Evolutionary conservation across 2,888 invertebrate species (phyloP).

Genomic region (Synanthedon tipuliformis): DNA sequence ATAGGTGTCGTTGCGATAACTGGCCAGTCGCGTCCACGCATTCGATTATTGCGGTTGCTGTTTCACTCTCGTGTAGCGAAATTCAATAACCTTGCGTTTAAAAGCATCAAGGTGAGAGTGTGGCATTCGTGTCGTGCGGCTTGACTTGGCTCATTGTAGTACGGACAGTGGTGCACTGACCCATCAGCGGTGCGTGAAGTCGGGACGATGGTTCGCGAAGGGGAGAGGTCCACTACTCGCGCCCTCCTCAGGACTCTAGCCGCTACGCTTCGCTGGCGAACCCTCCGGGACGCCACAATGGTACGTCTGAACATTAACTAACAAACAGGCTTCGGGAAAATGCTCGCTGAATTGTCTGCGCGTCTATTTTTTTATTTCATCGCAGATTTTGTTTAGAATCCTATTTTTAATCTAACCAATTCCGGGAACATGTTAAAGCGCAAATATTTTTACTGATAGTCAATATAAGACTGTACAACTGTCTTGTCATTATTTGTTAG

Average conservation of each 20-base stretch:
- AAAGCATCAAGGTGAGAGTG: constrained; percentile 32
- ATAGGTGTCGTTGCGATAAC: constrained; percentile 60
- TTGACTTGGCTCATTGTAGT: constrained; percentile 12
- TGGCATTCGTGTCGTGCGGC: constrained; percentile 22
- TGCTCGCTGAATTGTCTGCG: neutral
- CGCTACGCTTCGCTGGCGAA: constrained; percentile 59
- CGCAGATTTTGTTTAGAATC: neutral
- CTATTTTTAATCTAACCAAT: no score
- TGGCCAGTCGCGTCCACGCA: constrained; percentile 61
- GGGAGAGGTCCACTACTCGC: constrained; percentile 47
- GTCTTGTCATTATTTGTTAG: no score
- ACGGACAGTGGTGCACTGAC: constrained; percentile 53
- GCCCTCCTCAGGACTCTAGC: constrained; percentile 57
- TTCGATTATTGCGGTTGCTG: constrained; percentile 63
- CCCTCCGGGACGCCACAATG: constrained; percentile 44
- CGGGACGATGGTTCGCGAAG: constrained; percentile 61
- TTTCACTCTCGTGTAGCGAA: neutral
- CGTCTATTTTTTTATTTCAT: neutral
- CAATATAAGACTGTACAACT: no score
- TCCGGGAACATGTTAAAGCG: no score
- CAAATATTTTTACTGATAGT: no score
- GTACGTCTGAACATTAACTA: constrained; percentile 37
- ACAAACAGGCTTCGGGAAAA: neutral
- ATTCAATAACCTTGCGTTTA: constrained; percentile 30
- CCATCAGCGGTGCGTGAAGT: constrained; percentile 60